Evolutionary conservation across 2,888 invertebrate genomes (phyloP).

Genomic region (Euzetes globulus): DNA sequence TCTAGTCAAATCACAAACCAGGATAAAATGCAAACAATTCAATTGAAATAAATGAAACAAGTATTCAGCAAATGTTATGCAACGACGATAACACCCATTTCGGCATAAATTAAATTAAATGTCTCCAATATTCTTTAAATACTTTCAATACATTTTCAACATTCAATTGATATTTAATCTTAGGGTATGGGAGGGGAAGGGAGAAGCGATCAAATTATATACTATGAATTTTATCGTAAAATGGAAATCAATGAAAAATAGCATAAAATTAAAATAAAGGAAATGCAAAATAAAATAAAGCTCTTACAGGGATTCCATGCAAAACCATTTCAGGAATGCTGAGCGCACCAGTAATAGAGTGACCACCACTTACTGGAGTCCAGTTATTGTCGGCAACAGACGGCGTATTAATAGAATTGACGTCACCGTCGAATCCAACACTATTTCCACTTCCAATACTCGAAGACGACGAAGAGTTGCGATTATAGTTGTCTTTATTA

Average conservation of each 20-base stretch:
- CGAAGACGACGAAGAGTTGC: constrained; percentile 31
- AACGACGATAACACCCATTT: no score
- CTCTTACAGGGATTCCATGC: constrained; percentile 59
- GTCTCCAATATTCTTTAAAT: no score
- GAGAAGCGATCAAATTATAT: no score
- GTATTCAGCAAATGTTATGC: no score
- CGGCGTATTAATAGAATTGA: not conserved
- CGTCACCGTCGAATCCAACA: not conserved
- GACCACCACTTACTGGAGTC: not conserved
- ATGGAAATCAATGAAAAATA: not conserved
- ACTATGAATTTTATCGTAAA: not conserved
- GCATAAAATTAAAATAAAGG: not conserved
- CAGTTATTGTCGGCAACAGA: not conserved
- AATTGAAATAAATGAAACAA: no score
- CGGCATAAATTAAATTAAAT: no score
- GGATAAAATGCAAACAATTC: no score
- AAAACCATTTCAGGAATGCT: constrained; percentile 49
- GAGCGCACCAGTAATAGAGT: constrained; percentile 43
- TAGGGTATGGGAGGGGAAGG: no score
- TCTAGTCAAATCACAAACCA: no score
- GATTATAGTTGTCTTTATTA: constrained; percentile 16
- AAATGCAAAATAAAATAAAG: not conserved
- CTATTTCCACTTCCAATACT: constrained; percentile 28
- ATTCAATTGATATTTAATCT: no score
- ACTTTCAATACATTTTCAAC: no score